Base-by-base conservation (phyloP, 2,888 invertebrate genomes). In the Acanthopleura granulata region DNA sequence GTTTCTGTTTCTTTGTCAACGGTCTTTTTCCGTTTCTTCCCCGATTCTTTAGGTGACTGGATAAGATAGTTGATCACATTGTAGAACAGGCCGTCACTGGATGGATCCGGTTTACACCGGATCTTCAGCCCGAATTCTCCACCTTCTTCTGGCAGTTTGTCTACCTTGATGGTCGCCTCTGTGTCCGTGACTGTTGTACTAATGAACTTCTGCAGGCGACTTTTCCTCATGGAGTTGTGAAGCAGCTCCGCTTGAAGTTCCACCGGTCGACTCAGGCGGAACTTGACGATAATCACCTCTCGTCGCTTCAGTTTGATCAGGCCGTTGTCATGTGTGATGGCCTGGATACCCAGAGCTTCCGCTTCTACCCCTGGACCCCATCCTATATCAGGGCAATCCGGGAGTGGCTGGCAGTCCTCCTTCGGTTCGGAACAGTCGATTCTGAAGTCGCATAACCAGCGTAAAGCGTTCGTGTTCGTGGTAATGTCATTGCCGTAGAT, bases 381-480 rank as follows among this genome's bases (percentile, higher is more conserved):
- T n/a, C 79, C 87, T 72, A 82, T 82, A 49, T 80, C 82, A 11
- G 87, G 87, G 14, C 81, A 80, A 29, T 81, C 77, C 3, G 88
- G 88, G 22, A 85, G 79, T 0, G 83, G 81, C 11, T 82, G 75
- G 50, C 79, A 79, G 16, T 79, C 49, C 40, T 75, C 72, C 11
- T 77, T 73, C 0, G 83, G 77, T 0, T 75, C 75, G 15, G 79
- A 74, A 77, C 87, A 87, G 9, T 81, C 81, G 30, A 88, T 80
- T 51, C 84, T 77, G 72, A 87, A 88, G 49, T 86, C 84, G 66
- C 84, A 85, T 51, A 82, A 70, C 40, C 81, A 76, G 16, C 66
- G 22, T 27, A 66, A 27, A 66, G 66, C 66, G 25, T 66, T 66
- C 49, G 74, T 62, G 70, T 72, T 78, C 29, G 79, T 81, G 76